Conservation (phyloP, 2,113 vertebrate genomes). For the Thalassoma bifasciatum region DNA sequence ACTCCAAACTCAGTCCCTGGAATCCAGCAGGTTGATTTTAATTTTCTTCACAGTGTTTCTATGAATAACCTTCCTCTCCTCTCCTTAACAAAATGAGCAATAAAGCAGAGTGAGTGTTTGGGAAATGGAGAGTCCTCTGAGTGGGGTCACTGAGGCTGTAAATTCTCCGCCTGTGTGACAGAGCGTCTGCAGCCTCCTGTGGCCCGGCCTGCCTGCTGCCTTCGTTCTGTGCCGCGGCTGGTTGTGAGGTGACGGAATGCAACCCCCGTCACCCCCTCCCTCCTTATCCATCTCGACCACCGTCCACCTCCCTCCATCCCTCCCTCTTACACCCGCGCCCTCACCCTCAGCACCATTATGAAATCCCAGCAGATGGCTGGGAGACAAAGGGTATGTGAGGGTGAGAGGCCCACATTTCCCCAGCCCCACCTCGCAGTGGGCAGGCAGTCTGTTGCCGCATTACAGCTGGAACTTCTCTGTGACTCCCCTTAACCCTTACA, state of each 20-base stretch:
- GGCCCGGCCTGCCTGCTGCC: slow-evolving; percentile 14
- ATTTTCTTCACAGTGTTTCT: neutral
- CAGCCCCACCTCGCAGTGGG: slow-evolving; percentile 11
- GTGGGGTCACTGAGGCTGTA: slow-evolving; percentile 43
- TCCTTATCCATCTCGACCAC: neutral
- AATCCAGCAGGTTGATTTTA: neutral
- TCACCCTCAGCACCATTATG: slow-evolving; percentile 47
- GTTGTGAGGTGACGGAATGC: slow-evolving; percentile 69
- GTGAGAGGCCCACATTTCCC: slow-evolving; percentile 47
- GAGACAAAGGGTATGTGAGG: slow-evolving; percentile 67
- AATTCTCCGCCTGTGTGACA: slow-evolving; percentile 33
- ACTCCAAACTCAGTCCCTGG: neutral
- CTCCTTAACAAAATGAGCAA: slow-evolving; percentile 46
- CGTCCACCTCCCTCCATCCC: neutral
- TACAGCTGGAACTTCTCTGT: slow-evolving; percentile 40
- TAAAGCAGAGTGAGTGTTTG: slow-evolving; percentile 51
- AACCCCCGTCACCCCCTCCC: neutral
- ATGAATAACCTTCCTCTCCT: slow-evolving; percentile 14
- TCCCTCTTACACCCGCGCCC: slow-evolving; percentile 6
- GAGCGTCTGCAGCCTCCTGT: slow-evolving; percentile 38
- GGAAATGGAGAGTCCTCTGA: slow-evolving; percentile 48
- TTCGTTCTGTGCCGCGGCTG: slow-evolving; percentile 19
- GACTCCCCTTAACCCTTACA: neutral
- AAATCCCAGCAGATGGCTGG: slow-evolving; percentile 71
- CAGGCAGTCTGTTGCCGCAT: slow-evolving; percentile 29